Evolutionary conservation across 1,140 invertebrate genomes (phyloP).

Genomic region (Laupala kohalensis): DNA sequence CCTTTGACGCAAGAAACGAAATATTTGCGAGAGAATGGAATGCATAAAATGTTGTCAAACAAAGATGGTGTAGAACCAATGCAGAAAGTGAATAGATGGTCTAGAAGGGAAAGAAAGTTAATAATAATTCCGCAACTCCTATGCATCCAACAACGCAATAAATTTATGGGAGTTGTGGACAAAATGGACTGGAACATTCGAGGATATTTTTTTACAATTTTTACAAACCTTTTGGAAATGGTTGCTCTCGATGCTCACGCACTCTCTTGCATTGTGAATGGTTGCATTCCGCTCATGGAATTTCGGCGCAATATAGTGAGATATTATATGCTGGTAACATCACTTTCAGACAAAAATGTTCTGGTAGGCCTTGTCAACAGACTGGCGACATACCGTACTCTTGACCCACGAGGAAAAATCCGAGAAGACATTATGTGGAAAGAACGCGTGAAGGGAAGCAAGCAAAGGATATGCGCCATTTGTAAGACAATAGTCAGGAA

Average conservation of each 20-base stretch:
- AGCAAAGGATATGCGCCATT: background rate
- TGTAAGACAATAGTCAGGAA: background rate
- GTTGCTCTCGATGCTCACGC: too few species aligned
- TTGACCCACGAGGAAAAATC: background rate
- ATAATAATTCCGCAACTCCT: slow-evolving; percentile 15
- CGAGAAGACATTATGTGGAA: background rate
- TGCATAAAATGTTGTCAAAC: slow-evolving; percentile 16
- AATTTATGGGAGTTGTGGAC: slow-evolving; percentile 12
- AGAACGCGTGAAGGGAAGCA: background rate
- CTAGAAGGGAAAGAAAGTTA: slow-evolving; percentile 13
- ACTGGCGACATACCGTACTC: background rate
- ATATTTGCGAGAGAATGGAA: too few species aligned
- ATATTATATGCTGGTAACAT: too few species aligned
- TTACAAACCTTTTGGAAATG: too few species aligned
- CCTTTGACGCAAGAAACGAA: too few species aligned
- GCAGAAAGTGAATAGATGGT: slow-evolving; percentile 16
- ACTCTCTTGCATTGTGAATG: too few species aligned
- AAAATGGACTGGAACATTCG: slow-evolving; percentile 15
- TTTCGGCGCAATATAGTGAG: too few species aligned
- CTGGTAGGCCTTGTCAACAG: background rate
- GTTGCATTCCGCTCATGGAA: too few species aligned
- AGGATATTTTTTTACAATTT: background rate
- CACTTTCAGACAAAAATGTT: too few species aligned
- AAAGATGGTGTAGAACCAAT: slow-evolving; percentile 13
- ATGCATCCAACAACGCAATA: slow-evolving; percentile 17